Evolutionary conservation across 1,140 invertebrate genomes (phyloP).

Genomic region (Asbolus verrucosus): DNA sequence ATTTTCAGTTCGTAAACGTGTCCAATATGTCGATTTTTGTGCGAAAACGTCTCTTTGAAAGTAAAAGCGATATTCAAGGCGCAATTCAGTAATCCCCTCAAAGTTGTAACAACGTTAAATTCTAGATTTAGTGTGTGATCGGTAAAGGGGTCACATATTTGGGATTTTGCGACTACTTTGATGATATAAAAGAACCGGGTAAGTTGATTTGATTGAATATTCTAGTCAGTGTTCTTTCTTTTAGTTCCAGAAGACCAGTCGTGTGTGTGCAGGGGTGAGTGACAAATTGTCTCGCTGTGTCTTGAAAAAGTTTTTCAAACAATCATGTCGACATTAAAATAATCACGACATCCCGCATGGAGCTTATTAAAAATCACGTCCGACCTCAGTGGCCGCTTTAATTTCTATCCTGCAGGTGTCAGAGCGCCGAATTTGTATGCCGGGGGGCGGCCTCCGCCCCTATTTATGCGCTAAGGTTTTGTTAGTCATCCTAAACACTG

Average conservation of each 20-base stretch:
- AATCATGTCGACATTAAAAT: neutral
- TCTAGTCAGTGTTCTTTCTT: conserved; percentile 62
- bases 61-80: conserved; percentile 39
- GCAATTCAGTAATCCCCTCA: conserved; percentile 41
- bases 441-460: neutral
- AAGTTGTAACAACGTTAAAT: conserved; percentile 45
- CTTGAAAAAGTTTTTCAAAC: neutral
- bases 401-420: neutral
- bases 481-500: conserved; percentile 13
- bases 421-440: too few species aligned
- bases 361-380: neutral
- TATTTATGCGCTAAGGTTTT: conserved; percentile 15
- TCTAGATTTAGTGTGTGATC: conserved; percentile 53
- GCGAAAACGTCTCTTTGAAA: conserved; percentile 34
- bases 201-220: conserved; percentile 63
- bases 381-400: neutral
- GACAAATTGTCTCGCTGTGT: conserved; percentile 15
- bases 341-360: neutral
- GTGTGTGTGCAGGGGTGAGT: conserved; percentile 55
- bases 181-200: conserved; percentile 57
- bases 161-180: conserved; percentile 59
- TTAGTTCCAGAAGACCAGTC: conserved; percentile 60
- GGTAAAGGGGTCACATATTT: conserved; percentile 60
- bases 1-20: conserved; percentile 21
- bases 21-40: conserved; percentile 36